These are phyloP conservation scores for Potorous gilbertii DNA, from an alignment of 2,797 vertebrate species.

Conservation along the genomic window DNA sequence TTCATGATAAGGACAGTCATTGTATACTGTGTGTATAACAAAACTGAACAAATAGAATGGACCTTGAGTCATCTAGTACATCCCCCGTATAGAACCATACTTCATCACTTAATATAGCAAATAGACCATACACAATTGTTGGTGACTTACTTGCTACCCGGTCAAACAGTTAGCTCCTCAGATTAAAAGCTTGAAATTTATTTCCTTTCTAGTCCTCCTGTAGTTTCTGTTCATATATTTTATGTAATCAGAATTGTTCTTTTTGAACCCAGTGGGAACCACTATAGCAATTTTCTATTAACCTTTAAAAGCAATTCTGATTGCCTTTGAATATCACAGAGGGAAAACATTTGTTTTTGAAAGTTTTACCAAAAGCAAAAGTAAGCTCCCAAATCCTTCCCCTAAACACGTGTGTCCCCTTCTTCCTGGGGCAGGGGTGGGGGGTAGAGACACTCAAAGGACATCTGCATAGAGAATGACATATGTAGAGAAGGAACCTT, in stretches of 20 bases:
- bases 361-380: not conserved
- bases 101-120: not conserved
- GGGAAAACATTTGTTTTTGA: not conserved
- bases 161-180: not conserved
- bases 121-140: not conserved
- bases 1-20: not conserved
- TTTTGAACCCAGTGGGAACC: not conserved
- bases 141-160: not conserved
- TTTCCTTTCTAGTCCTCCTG: not conserved
- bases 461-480: not conserved
- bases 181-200: not conserved
- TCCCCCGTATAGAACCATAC: not conserved
- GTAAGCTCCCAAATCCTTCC: not conserved
- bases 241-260: not conserved
- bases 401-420: not conserved
- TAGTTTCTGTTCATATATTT: not conserved
- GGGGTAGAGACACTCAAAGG: not conserved
- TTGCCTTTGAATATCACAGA: not conserved
- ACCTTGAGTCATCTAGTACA: not conserved
- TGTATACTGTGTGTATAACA: not conserved
- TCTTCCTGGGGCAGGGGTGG: not conserved
- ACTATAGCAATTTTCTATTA: not conserved
- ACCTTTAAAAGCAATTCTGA: not conserved
- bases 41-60: not conserved
- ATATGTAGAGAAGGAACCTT: not conserved